Conservation (phyloP, 1,140 invertebrate species). For the Charaxes varanes region DNA sequence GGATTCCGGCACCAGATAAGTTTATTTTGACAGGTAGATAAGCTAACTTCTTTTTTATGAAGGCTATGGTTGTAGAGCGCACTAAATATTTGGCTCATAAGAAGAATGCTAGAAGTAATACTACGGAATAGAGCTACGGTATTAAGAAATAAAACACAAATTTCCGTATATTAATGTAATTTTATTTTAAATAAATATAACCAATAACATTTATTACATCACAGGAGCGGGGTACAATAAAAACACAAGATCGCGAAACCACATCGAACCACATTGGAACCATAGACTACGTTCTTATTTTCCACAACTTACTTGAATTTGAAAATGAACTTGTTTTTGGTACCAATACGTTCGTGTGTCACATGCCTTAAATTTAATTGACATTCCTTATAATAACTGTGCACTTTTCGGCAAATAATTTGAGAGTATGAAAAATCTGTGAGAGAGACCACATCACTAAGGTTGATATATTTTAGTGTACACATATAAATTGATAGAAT, state of each 20-base stretch:
- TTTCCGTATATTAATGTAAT: slow-evolving; percentile 67
- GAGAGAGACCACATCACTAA: too few species aligned
- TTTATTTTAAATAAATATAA: slow-evolving; percentile 74
- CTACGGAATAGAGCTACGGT: too few species aligned
- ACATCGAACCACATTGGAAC: slow-evolving; percentile 17
- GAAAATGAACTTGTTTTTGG: slow-evolving; percentile 25
- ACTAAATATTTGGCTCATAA: too few species aligned
- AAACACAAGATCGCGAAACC: slow-evolving; percentile 60
- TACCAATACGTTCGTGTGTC: slow-evolving; percentile 18
- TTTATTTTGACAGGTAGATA: too few species aligned
- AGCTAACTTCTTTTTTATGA: too few species aligned
- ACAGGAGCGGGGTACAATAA: slow-evolving; percentile 70
- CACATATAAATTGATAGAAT: too few species aligned
- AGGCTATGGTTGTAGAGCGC: too few species aligned
- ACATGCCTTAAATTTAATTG: slow-evolving; percentile 43
- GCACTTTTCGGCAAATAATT: too few species aligned
- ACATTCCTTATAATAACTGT: slow-evolving; percentile 53
- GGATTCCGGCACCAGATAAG: too few species aligned
- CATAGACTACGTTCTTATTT: slow-evolving; percentile 11
- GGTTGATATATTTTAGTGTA: too few species aligned
- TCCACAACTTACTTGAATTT: slow-evolving; percentile 6
- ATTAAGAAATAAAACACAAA: slow-evolving; percentile 26
- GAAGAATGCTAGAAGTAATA: too few species aligned
- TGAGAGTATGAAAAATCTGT: too few species aligned
- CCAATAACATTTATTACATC: slow-evolving; percentile 74